phyloP scores from a whole-genome alignment of 2,113 vertebrate species.

The Oreamnos americanus region DNA sequence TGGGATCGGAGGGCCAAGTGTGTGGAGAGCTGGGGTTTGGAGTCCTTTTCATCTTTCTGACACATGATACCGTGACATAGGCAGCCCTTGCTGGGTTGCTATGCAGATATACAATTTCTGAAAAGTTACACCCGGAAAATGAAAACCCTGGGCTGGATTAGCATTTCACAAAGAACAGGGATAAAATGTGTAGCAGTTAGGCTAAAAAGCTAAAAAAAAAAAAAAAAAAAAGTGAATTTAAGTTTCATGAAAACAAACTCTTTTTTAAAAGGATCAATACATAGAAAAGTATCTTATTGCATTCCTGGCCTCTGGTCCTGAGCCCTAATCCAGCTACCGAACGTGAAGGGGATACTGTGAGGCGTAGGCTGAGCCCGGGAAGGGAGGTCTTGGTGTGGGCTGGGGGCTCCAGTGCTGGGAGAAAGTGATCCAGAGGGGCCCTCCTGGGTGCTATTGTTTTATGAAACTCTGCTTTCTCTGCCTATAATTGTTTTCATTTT shows the following conservation, averaged over 20 bases:
- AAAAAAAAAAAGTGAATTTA: constrained; percentile 75
- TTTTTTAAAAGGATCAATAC: constrained; percentile 79
- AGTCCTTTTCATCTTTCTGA: constrained; percentile 84
- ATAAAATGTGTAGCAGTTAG: constrained; percentile 85
- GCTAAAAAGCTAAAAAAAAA: constrained; percentile 79
- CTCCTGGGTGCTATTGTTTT: neutral
- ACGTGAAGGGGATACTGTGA: constrained; percentile 59
- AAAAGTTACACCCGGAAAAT: constrained; percentile 89
- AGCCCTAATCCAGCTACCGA: constrained; percentile 69
- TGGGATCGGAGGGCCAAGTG: constrained; percentile 75
- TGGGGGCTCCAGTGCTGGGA: neutral
- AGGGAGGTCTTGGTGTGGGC: neutral
- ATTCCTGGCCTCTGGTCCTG: constrained; percentile 63
- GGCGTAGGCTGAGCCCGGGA: constrained; percentile 21
- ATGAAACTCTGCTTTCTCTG: neutral
- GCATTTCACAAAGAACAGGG: constrained; percentile 84
- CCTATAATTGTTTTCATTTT: constrained; percentile 55
- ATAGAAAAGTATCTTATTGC: constrained; percentile 76
- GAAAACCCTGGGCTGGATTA: constrained; percentile 85
- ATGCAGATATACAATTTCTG: constrained; percentile 89
- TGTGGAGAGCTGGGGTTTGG: constrained; percentile 80
- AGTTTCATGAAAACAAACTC: constrained; percentile 83
- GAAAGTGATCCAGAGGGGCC: neutral
- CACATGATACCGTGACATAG: constrained; percentile 83
- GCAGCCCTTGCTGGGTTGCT: constrained; percentile 83